phyloP scores from a whole-genome alignment of 2,888 invertebrate genomes.

The Pseudolycoriella hygida region DNA sequence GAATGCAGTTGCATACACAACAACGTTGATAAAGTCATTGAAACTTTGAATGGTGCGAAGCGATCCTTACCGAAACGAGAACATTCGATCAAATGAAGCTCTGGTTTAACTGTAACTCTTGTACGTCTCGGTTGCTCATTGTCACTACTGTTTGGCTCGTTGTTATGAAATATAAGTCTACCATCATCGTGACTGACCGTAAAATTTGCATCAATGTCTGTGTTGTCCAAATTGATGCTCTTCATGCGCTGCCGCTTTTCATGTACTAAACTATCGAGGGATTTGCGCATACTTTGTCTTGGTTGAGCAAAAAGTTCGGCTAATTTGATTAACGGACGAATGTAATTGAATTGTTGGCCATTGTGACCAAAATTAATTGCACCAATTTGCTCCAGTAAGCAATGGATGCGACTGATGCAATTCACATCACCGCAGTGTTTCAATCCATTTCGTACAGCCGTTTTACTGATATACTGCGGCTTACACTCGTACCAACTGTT shows the following conservation, averaged over 20 bases:
- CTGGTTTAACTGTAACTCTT: constrained; percentile 8
- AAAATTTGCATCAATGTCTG: constrained; percentile 10
- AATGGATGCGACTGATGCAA: constrained; percentile 39
- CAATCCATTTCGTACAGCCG: constrained; percentile 35
- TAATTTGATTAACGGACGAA: constrained; percentile 12
- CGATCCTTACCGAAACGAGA: constrained; percentile 12
- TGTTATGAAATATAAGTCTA: constrained; percentile 2
- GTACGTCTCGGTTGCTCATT: constrained; percentile 1
- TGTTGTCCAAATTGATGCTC: constrained; percentile 1
- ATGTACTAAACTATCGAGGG: neutral
- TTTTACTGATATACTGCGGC: constrained; percentile 40
- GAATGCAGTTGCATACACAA: constrained; percentile 52
- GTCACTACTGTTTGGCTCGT: neutral
- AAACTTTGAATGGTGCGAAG: constrained; percentile 41
- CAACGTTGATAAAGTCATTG: constrained; percentile 39
- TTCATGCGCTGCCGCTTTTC: constrained; percentile 1
- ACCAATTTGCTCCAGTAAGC: constrained; percentile 40
- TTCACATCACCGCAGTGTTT: constrained; percentile 44
- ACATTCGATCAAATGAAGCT: constrained; percentile 13
- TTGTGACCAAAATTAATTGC: constrained; percentile 42
- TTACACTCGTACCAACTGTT: constrained; percentile 33
- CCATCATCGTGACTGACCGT: constrained; percentile 11
- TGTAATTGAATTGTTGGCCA: constrained; percentile 24
- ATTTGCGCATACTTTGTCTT: constrained; percentile 5
- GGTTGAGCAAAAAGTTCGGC: constrained; percentile 9